Percentiles rank a stretch among this genome's conserved stretches.
Evolutionary conservation across 2,113 vertebrate species (phyloP).

Genomic region (Sylvia atricapilla): DNA sequence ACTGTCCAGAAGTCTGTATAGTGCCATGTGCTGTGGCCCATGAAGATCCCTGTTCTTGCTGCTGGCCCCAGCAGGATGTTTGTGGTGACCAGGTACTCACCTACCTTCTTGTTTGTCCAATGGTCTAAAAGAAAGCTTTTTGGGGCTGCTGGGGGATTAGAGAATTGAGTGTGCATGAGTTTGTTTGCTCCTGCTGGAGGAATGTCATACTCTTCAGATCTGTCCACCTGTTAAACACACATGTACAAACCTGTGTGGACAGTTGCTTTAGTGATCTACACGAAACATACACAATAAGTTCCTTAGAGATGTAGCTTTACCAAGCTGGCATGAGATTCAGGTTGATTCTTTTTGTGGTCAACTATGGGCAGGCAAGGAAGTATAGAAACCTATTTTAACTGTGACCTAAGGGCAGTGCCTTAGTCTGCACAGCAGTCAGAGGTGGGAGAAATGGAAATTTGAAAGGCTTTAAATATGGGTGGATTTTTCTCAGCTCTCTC

Average conservation of each 20-base stretch:
- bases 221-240: background rate
- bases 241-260: background rate
- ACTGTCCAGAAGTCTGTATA: background rate
- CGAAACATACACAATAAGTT: background rate
- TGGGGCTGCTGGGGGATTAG: background rate
- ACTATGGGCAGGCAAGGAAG: background rate
- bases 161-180: background rate
- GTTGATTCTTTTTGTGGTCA: background rate
- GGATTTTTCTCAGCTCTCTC: background rate
- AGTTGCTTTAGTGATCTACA: background rate
- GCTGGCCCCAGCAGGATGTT: background rate
- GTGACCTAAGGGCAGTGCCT: background rate
- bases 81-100: background rate
- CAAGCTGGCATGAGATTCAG: background rate
- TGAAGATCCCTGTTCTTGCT: background rate
- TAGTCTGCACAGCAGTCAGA: background rate
- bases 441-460: background rate
- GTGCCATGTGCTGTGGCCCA: rapidly evolving
- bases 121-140: background rate
- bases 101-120: background rate
- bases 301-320: background rate
- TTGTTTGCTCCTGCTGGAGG: background rate
- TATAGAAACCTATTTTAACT: background rate
- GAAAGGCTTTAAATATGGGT: background rate
- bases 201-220: background rate